Evolutionary conservation across 2,113 vertebrate genomes (phyloP), one percentile per base, ranked within the genome.

Genomic region (Dromaius novaehollandiae): DNA sequence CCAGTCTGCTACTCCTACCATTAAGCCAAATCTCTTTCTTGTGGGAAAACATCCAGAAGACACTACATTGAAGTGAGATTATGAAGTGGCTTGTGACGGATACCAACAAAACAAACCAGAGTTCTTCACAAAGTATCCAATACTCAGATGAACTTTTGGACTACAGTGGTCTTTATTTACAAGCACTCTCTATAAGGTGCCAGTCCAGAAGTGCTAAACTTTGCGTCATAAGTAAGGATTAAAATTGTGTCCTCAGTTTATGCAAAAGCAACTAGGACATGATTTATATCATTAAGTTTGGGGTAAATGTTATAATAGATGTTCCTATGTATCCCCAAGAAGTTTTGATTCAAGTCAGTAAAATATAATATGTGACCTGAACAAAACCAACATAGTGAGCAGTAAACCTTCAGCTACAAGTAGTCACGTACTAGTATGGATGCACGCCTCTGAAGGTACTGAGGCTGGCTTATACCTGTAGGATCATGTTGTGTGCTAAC

Each of bases 81-180:
- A 19, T 51, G 51, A 65, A 64, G 65, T 13, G 60, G 73, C 38
- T 64, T 71, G 66, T 89, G 92, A 88, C 87, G 89, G 63, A 65
- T 83, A 69, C 5, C 89, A 94, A 69, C 84, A 84, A 89, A 85
- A 82, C 63, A 84, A 91, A 89, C 75, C 95, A 96, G 89, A 93
- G 32, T 68, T 82, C 75, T 53, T 82, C 70, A 17, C 38, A 38
- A 74, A 55, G 90, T 73, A 82, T 95, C 85, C 87, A 48, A 32
- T 93, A 65, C 77, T 48, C 82, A 71, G 28, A 56, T 7, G 0
- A 60, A 30, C 51, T 84, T 69, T 42, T 61, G 19, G 69, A 56
- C 85, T 91, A 40, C 58, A 30, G 12, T 7, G 69, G 71, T 44
- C 85, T 96, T 77, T 70, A 94, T 88, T 96, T 94, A 88, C 79